A percentile compares a stretch with the other conserved stretches of the same genome.
phyloP scores from a whole-genome alignment of 2,797 vertebrate genomes.

The Siniperca undulata region DNA sequence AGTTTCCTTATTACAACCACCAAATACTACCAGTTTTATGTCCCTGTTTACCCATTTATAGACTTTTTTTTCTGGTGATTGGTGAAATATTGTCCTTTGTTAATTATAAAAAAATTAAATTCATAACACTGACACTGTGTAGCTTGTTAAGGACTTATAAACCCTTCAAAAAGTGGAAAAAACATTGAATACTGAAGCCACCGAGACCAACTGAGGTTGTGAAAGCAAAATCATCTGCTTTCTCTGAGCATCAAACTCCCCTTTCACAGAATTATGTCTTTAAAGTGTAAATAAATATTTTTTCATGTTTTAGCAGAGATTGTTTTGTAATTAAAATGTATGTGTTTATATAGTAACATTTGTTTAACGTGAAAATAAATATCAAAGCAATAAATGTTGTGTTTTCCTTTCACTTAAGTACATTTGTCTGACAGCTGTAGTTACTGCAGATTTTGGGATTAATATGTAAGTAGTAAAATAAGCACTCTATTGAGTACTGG shows the following conservation, averaged over 20 bases:
- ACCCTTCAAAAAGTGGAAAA: neutral
- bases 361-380: constrained; percentile 78
- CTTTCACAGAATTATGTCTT: constrained; percentile 46
- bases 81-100: constrained; percentile 12
- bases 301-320: constrained; percentile 63
- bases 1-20: constrained; percentile 2
- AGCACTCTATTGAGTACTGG: neutral
- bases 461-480: neutral
- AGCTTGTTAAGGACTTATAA: constrained; percentile 8
- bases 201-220: constrained; percentile 13
- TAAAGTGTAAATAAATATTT: constrained; percentile 67
- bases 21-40: neutral
- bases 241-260: constrained; percentile 23
- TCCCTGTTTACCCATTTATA: neutral
- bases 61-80: constrained; percentile 1
- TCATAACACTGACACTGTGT: constrained; percentile 38
- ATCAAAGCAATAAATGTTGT: constrained; percentile 22
- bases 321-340: constrained; percentile 77
- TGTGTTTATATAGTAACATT: constrained; percentile 71
- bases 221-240: constrained; percentile 35
- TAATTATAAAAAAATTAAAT: neutral
- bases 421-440: neutral
- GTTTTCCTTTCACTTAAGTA: neutral
- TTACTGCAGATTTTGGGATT: neutral
- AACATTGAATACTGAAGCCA: constrained; percentile 34